Conservation (phyloP, 2,888 invertebrate genomes). For the Hanleya hanleyi region DNA sequence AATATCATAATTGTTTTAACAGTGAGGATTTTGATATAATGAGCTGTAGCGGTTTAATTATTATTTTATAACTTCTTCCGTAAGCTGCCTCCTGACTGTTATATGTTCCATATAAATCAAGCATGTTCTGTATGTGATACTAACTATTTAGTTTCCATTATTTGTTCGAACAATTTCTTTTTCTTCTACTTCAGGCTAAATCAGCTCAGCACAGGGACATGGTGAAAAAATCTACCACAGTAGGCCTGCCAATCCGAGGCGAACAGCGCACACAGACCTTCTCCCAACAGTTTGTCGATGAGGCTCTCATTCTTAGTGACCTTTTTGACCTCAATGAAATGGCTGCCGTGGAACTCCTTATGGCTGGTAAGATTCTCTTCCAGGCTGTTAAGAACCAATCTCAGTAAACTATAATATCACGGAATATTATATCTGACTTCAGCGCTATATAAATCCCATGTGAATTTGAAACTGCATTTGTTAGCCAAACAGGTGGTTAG, state of each 20-base stretch:
- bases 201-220: slow-evolving; percentile 83
- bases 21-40: too few relatives aligned
- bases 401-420: not conserved
- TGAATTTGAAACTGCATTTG: too few relatives aligned
- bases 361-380: slow-evolving; percentile 77
- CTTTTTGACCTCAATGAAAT: slow-evolving; percentile 96
- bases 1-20: too few relatives aligned
- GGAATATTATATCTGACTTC: too few relatives aligned
- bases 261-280: slow-evolving; percentile 74
- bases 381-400: not conserved
- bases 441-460: too few relatives aligned
- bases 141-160: too few relatives aligned
- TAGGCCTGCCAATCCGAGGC: slow-evolving; percentile 71
- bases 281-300: slow-evolving; percentile 90
- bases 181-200: not conserved
- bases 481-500: too few relatives aligned
- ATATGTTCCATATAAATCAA: too few relatives aligned
- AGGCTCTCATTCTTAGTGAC: slow-evolving; percentile 94
- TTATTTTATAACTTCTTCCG: too few relatives aligned
- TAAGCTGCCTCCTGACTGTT: too few relatives aligned
- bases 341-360: slow-evolving; percentile 89
- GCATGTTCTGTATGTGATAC: too few relatives aligned
- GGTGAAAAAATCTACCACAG: slow-evolving; percentile 84
- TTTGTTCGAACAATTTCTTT: not conserved
- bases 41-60: too few relatives aligned